phyloP scores from a whole-genome alignment of 2,113 vertebrate species.

The Gallinago undulata region DNA sequence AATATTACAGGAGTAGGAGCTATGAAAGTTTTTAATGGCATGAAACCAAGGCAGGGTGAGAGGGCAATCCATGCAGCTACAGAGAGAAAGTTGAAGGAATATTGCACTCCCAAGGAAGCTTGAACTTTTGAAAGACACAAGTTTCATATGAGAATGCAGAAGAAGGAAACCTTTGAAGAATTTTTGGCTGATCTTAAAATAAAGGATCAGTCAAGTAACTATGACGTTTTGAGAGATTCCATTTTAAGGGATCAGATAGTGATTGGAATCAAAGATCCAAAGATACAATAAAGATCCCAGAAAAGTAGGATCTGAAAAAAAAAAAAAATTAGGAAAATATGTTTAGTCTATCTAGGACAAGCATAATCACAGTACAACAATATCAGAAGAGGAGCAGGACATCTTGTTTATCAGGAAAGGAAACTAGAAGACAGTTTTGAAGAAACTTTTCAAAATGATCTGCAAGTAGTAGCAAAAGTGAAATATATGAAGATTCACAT shows the following conservation, averaged over 20 bases:
- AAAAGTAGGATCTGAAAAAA: neutral
- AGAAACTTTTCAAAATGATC: neutral
- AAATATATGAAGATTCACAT: neutral
- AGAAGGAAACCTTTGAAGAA: constrained; percentile 35
- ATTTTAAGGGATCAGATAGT: neutral
- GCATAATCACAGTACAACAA: neutral
- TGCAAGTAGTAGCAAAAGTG: neutral
- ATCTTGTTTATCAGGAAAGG: neutral
- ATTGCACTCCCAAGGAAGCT: neutral
- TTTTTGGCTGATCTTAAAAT: constrained; percentile 44
- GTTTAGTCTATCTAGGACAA: neutral
- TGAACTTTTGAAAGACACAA: neutral
- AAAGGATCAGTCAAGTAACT: neutral
- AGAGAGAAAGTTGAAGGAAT: constrained; percentile 3
- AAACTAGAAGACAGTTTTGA: neutral
- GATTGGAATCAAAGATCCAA: neutral
- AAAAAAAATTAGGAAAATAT: neutral
- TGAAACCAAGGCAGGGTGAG: constrained; percentile 20
- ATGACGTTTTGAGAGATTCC: neutral
- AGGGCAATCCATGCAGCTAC: constrained; percentile 8
- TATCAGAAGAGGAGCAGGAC: neutral
- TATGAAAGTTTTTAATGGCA: constrained; percentile 3
- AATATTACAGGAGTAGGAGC: constrained; percentile 19
- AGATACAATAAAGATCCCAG: neutral
- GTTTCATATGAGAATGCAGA: neutral